Evolutionary conservation across 2,113 vertebrate genomes (phyloP).

Genomic region (Falco punctatus): DNA sequence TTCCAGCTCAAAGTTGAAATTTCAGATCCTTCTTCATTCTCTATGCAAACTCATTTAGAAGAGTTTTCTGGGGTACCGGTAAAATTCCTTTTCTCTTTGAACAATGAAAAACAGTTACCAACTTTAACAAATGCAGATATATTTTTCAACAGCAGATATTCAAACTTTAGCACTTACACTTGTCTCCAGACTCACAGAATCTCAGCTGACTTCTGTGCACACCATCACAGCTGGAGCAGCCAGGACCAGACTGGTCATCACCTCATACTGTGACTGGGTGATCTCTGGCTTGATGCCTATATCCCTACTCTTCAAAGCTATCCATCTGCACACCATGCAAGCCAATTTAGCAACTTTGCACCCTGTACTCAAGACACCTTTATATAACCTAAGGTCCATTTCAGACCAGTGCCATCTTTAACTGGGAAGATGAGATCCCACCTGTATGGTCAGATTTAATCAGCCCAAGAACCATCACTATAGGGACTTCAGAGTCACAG

Average conservation of each 20-base stretch:
- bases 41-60: neutral
- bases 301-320: fast-evolving
- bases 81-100: neutral
- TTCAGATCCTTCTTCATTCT: neutral
- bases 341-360: neutral
- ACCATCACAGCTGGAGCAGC: neutral
- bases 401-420: neutral
- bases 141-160: neutral
- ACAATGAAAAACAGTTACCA: neutral
- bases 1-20: neutral
- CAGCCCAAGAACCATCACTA: neutral
- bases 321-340: neutral
- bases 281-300: neutral
- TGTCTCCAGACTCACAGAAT: neutral
- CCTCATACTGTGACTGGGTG: neutral
- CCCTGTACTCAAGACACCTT: neutral
- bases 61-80: neutral
- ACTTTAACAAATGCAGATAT: neutral
- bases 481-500: neutral
- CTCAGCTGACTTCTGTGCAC: neutral
- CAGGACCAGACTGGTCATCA: neutral
- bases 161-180: neutral
- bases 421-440: neutral
- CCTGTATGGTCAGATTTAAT: neutral
- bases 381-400: neutral